Conservation (phyloP, 2,113 vertebrate genomes). For the Chascanopsetta lugubris region DNA sequence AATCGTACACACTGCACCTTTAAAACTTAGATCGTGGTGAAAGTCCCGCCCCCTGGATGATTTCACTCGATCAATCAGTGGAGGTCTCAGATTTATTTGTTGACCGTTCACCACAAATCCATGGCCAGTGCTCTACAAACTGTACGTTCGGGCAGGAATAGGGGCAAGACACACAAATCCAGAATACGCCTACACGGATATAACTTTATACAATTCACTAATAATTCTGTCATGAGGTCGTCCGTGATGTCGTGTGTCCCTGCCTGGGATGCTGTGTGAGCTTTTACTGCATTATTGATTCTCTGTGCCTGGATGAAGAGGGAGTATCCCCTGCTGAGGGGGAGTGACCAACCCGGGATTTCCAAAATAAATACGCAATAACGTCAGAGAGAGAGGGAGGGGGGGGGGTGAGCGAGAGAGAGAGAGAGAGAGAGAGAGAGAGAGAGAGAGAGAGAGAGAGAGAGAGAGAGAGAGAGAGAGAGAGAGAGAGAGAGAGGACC, state of each 20-base stretch:
- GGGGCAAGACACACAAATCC: neutral
- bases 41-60: too few species aligned
- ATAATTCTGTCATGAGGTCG: neutral
- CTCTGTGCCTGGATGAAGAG: constrained; percentile 35
- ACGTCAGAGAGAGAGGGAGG: constrained; percentile 44
- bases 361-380: constrained; percentile 63
- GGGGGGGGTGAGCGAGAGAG: neutral
- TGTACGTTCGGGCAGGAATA: too few species aligned
- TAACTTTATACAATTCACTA: too few species aligned
- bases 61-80: too few species aligned
- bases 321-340: constrained; percentile 21
- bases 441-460: neutral
- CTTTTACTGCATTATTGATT: constrained; percentile 55
- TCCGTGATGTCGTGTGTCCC: neutral
- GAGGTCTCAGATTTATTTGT: too few species aligned
- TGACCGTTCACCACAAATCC: too few species aligned
- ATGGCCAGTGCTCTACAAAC: too few species aligned
- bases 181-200: too few species aligned
- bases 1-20: too few species aligned
- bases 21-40: too few species aligned
- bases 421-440: constrained; percentile 22
- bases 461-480: constrained; percentile 30
- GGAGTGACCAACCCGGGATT: constrained; percentile 71
- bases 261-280: neutral
- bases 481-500: constrained; percentile 23